Evolutionary conservation across 2,888 invertebrate genomes (phyloP).

Genomic region (Drosophila austrosaltans): DNA sequence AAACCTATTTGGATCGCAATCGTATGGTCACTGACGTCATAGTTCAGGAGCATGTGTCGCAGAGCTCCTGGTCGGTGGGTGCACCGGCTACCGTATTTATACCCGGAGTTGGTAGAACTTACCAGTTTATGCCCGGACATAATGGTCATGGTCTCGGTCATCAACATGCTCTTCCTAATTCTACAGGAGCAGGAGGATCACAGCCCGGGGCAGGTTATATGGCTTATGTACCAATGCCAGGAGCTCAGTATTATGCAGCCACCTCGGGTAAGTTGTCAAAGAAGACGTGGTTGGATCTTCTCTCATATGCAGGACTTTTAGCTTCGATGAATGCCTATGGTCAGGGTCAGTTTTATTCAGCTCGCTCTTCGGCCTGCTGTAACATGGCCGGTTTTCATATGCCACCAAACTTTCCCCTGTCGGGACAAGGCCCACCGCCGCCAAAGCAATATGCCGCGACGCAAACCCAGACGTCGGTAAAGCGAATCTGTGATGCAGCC

Average conservation of each 20-base stretch:
- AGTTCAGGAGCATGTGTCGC: constrained; percentile 63
- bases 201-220: constrained; percentile 6
- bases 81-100: constrained; percentile 26
- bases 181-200: neutral
- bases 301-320: constrained; percentile 5
- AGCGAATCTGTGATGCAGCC: constrained; percentile 43
- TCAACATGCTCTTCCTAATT: neutral
- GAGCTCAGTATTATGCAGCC: constrained; percentile 51
- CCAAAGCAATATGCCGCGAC: constrained; percentile 19
- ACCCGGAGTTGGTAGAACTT: constrained; percentile 19
- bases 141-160: neutral
- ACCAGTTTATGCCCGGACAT: neutral
- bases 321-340: constrained; percentile 55
- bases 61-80: constrained; percentile 59
- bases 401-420: constrained; percentile 18
- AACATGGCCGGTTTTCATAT: constrained; percentile 33
- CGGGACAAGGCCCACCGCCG: constrained; percentile 5
- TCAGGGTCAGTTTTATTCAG: constrained; percentile 41
- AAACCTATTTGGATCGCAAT: constrained; percentile 59
- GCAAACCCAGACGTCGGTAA: constrained; percentile 37
- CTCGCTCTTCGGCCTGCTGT: constrained; percentile 43
- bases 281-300: neutral
- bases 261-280: constrained; percentile 42
- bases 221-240: constrained; percentile 36
- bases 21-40: constrained; percentile 56